A percentile compares a stretch with the other conserved stretches of the same genome.
phyloP scores from a whole-genome alignment of 2,888 invertebrate species.

The Sphecodes monilicornis region DNA sequence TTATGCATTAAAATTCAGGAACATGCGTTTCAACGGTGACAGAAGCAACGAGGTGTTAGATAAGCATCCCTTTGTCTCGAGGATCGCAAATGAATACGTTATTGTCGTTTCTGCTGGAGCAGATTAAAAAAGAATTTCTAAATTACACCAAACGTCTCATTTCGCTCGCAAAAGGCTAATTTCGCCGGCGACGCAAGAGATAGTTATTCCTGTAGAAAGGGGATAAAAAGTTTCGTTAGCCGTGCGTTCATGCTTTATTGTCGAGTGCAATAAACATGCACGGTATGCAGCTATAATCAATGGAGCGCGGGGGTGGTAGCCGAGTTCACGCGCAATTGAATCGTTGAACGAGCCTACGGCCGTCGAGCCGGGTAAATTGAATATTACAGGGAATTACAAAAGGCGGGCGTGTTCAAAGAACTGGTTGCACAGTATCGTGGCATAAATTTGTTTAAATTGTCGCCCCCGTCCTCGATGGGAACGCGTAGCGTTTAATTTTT shows the following conservation, averaged over 20 bases:
- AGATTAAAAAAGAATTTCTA: not conserved
- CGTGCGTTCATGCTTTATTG: not conserved
- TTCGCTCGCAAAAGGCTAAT: not conserved
- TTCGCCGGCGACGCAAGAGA: not conserved
- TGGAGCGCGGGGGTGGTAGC: constrained; percentile 8
- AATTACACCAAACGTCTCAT: not conserved
- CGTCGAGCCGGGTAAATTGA: constrained; percentile 22
- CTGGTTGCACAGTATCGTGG: constrained; percentile 9
- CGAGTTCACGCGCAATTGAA: constrained; percentile 37
- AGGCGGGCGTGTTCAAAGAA: constrained; percentile 11
- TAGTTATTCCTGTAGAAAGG: not conserved
- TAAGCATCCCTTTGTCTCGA: not conserved
- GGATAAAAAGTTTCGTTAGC: not conserved
- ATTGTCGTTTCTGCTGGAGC: not conserved
- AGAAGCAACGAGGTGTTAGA: not conserved
- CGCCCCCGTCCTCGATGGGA: not conserved
- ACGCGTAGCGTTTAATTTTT: constrained; percentile 26
- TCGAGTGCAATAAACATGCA: constrained; percentile 5
- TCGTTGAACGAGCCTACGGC: constrained; percentile 22
- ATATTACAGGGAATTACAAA: constrained; percentile 23
- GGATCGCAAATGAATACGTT: not conserved
- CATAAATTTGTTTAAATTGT: constrained; percentile 36
- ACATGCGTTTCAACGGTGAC: not conserved
- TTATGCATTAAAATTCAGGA: not conserved
- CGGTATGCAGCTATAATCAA: constrained; percentile 18